Evolutionary conservation across 2,113 vertebrate species (phyloP).

Genomic region (Rhinolophus sinicus): DNA sequence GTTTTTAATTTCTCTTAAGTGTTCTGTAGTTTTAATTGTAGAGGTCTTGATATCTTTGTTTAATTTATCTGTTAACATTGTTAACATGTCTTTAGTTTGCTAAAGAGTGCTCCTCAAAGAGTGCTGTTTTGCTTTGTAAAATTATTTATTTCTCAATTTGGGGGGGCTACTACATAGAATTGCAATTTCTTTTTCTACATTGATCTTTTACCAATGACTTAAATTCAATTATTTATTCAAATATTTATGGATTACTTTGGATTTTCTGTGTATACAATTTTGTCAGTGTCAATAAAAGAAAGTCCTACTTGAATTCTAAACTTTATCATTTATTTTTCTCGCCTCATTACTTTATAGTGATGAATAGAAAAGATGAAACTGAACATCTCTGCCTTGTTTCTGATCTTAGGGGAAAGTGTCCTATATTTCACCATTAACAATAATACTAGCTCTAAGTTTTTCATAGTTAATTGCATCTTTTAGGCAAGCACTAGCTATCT

Average conservation of each 20-base stretch:
- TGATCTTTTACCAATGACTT: not conserved
- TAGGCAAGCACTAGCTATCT: not conserved
- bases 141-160: constrained; percentile 4
- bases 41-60: constrained; percentile 18
- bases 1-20: not conserved
- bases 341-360: not conserved
- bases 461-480: not conserved
- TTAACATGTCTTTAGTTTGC: not conserved
- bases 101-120: not conserved
- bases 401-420: not conserved
- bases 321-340: not conserved
- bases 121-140: not conserved
- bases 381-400: not conserved
- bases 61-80: not conserved
- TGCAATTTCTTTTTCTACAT: constrained; percentile 19
- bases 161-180: not conserved
- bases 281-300: constrained; percentile 32
- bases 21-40: not conserved
- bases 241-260: constrained; percentile 31
- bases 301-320: constrained; percentile 24
- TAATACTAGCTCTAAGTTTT: not conserved
- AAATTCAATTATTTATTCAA: constrained; percentile 41
- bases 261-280: not conserved
- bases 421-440: not conserved
- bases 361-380: not conserved